A percentile compares a stretch with the other conserved stretches of the same genome.
Evolutionary conservation across 2,888 invertebrate species (phyloP).

Genomic region (Xanthia icteritia): DNA sequence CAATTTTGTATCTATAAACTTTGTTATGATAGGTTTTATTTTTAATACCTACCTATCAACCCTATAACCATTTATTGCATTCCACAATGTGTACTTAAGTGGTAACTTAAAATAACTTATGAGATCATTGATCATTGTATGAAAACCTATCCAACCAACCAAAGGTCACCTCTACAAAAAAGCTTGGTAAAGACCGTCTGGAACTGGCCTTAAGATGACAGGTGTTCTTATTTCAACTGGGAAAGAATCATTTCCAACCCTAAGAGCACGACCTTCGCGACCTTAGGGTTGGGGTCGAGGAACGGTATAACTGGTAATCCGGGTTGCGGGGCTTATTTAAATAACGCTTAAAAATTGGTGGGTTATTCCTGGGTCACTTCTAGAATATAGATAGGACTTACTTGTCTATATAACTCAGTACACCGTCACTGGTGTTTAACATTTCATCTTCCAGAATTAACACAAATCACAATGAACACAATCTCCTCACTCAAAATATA

Average conservation of each 20-base stretch:
- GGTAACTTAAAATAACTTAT: too few relatives aligned
- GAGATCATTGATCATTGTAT: too few relatives aligned
- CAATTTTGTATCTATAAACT: too few relatives aligned
- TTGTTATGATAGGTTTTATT: too few relatives aligned
- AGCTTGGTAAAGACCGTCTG: neutral
- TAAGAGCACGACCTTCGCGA: neutral
- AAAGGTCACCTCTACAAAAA: too few relatives aligned
- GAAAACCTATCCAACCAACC: too few relatives aligned
- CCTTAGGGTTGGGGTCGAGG: neutral
- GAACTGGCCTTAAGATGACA: neutral
- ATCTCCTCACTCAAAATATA: constrained; percentile 54
- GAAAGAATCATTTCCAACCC: constrained; percentile 17
- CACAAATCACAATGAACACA: constrained; percentile 59
- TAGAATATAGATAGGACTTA: too few relatives aligned
- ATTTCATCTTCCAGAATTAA: neutral
- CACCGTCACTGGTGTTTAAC: neutral
- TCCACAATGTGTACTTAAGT: too few relatives aligned
- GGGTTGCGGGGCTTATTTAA: neutral
- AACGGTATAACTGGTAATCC: neutral
- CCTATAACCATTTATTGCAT: too few relatives aligned
- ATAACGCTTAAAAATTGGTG: neutral
- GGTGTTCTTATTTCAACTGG: constrained; percentile 13
- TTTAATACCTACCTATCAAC: too few relatives aligned
- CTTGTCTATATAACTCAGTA: neutral
- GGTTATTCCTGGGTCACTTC: neutral